Evolutionary conservation across 1,140 invertebrate genomes (phyloP), one percentile per base, ranked within the genome.

Genomic region (Bombus ignitus): DNA sequence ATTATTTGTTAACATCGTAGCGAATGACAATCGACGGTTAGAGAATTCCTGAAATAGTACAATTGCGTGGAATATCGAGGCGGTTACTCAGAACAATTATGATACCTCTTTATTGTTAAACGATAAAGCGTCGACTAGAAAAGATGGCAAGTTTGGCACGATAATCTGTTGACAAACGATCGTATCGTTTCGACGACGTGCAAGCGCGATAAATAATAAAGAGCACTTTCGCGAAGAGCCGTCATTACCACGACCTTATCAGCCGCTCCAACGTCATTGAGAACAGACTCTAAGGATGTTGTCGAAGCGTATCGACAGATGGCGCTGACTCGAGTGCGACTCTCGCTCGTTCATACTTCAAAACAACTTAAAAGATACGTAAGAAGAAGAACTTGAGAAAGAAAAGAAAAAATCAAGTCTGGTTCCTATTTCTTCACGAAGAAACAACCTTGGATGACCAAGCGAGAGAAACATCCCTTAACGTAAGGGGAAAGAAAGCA

Each of bases 211-310:
- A 82, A 83, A 83, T 66, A 72, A 81, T 66, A 42, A 83, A 32
- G 37, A 68, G 47, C 39, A 15, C 39, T 35, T 39, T 62, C 53
- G 66, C 68, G 42, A 57, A 62, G 53, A 59, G n/a, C 68, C 28
- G 74, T 37, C 76, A 47, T 44, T 71, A 75, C 53, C 53, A 59
- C 76, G 65, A 79, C 68, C 39, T 85, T 85, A 85, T 85, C 83
- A 85, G 76, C 53, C 25, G 83, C 32, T 80, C 39, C 47, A 65
- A 57, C 47, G 39, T 84, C 66, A 79, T 72, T 62, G 25, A 59
- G 59, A 85, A 42, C 81, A 25, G 66, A 44, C 65, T 62, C 65
- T 53, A 15, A 77, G 83, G 53, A 59, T 72, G 77, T 78, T 83
- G 35, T 53, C 15, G 62, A 15, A 25, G 37, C 28, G 39, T 80